phyloP scores from a whole-genome alignment of 2,113 vertebrate genomes.

The Pterocles gutturalis region DNA sequence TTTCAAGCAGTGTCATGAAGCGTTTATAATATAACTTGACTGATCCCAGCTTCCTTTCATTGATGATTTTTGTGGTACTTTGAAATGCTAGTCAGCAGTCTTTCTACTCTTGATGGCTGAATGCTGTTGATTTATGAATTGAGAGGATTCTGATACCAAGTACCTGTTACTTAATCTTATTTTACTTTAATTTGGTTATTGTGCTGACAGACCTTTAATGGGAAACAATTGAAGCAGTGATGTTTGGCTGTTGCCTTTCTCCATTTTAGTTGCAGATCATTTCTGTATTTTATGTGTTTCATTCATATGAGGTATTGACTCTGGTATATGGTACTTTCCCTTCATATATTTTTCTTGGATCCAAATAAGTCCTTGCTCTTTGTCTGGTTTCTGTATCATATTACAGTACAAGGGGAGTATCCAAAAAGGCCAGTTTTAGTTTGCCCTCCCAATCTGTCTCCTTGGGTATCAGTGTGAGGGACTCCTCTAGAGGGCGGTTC shows the following conservation, averaged over 20 bases:
- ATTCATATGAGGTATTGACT: background rate
- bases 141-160: background rate
- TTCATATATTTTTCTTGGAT: background rate
- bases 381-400: background rate
- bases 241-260: background rate
- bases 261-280: background rate
- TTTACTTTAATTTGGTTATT: background rate
- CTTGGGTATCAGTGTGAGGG: background rate
- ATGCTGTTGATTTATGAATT: background rate
- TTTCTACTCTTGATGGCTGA: background rate
- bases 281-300: background rate
- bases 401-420: background rate
- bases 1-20: background rate
- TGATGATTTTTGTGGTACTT: background rate
- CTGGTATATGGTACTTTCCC: background rate
- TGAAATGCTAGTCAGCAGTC: background rate
- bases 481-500: constrained; percentile 21
- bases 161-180: background rate
- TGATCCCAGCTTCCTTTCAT: background rate
- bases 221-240: background rate
- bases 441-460: background rate
- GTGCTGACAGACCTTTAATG: background rate
- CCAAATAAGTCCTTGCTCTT: background rate
- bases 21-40: accelerated
- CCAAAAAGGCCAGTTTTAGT: background rate